Conservation (phyloP, 2,113 vertebrate genomes). For the Neolamprologus brichardi region DNA sequence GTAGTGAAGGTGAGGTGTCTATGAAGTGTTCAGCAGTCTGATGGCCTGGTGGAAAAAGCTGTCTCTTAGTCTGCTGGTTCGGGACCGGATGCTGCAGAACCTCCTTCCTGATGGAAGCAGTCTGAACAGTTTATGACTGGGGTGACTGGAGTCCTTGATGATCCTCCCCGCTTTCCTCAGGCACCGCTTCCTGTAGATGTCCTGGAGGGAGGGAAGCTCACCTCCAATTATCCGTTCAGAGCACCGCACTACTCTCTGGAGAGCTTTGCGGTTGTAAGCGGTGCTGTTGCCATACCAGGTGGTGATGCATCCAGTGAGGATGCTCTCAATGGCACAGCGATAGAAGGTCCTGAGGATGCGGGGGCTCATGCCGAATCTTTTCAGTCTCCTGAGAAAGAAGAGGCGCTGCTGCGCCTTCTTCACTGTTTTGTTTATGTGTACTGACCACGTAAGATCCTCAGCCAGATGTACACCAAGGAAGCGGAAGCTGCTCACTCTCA, state of each 20-base stretch:
- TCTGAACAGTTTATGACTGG: no score
- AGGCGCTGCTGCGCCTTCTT: background rate
- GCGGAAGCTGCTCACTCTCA: background rate
- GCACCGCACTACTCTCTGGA: rapidly evolving
- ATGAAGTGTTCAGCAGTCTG: background rate
- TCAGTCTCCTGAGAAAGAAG: background rate
- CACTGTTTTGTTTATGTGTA: background rate
- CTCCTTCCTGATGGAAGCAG: no score
- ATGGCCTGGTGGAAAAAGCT: rapidly evolving
- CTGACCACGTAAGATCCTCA: background rate
- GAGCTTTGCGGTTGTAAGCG: background rate
- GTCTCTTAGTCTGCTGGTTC: background rate
- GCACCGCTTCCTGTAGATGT: no score
- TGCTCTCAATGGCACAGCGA: background rate
- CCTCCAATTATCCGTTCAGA: no score
- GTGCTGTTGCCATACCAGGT: background rate
- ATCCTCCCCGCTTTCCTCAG: no score
- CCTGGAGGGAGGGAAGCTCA: no score
- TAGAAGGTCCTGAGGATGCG: background rate
- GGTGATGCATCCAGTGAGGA: background rate
- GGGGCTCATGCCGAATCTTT: background rate
- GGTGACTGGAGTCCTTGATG: no score
- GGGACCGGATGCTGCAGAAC: no score
- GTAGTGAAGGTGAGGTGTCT: no score
- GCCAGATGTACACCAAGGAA: background rate